Conservation (phyloP, 2,797 vertebrate genomes). For the Cichlasoma orientale region DNA sequence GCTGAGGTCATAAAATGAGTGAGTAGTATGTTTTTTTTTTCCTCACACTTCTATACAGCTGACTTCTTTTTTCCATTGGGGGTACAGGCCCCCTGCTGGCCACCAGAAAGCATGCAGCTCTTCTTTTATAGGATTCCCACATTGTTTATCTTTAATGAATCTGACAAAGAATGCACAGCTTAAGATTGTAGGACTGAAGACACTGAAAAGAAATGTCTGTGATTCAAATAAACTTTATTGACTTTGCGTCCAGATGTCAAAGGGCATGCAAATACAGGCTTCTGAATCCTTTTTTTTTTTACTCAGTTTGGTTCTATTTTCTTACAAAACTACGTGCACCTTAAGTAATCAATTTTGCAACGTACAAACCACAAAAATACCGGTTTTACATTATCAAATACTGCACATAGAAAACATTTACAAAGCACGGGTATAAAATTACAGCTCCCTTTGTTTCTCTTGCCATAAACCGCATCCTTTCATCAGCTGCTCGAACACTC, state of each 20-base stretch:
- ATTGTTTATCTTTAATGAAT: neutral
- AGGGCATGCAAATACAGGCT: conserved; percentile 98
- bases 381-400: conserved; percentile 96
- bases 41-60: neutral
- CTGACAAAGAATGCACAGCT: no score
- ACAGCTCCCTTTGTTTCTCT: conserved; percentile 75
- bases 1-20: neutral
- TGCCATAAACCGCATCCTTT: conserved; percentile 51
- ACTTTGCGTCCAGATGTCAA: conserved; percentile 90
- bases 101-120: neutral
- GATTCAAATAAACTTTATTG: conserved; percentile 92
- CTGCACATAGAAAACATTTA: conserved; percentile 95
- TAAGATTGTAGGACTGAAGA: neutral
- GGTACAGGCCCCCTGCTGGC: neutral
- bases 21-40: neutral
- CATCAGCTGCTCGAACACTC: conserved; percentile 29
- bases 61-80: neutral
- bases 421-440: conserved; percentile 95
- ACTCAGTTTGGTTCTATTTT: conserved; percentile 72
- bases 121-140: neutral
- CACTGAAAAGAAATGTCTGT: conserved; percentile 40
- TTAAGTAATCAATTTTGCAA: conserved; percentile 93
- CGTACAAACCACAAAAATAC: conserved; percentile 97
- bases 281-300: conserved; percentile 78
- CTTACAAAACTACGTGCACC: conserved; percentile 92